phyloP scores from a whole-genome alignment of 1,140 invertebrate species.

The Samia ricini region DNA sequence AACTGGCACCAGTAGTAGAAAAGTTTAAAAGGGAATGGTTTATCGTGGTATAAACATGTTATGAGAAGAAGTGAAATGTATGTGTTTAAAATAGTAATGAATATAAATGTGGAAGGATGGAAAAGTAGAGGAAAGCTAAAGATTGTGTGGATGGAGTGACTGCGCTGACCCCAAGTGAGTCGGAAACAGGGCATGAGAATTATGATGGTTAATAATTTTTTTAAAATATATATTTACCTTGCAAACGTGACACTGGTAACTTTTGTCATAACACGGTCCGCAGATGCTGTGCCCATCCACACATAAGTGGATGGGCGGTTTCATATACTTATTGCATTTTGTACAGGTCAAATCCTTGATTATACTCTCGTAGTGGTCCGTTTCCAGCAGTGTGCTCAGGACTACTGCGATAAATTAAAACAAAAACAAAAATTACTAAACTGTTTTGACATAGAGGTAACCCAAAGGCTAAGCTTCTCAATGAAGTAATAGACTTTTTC shows the following conservation, averaged over 20 bases:
- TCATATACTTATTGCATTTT: slow-evolving; percentile 69
- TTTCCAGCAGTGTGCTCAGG: slow-evolving; percentile 61
- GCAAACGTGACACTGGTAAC: slow-evolving; percentile 67
- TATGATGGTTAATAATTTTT: too few species aligned
- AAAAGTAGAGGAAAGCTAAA: too few species aligned
- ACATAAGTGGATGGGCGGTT: slow-evolving; percentile 69
- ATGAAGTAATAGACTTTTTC: neutral
- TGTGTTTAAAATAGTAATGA: too few species aligned
- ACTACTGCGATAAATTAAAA: slow-evolving; percentile 40
- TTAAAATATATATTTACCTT: slow-evolving; percentile 43
- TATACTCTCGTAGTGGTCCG: slow-evolving; percentile 71
- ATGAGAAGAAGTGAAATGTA: too few species aligned
- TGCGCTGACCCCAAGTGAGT: too few species aligned
- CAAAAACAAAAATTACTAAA: slow-evolving; percentile 12
- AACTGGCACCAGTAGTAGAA: too few species aligned
- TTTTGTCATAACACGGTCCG: slow-evolving; percentile 59
- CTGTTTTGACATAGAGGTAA: neutral
- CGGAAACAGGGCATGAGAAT: too few species aligned
- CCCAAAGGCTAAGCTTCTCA: neutral
- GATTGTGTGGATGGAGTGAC: too few species aligned
- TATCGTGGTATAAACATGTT: too few species aligned
- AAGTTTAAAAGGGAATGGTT: too few species aligned
- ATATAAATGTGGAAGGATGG: too few species aligned
- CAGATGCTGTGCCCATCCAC: slow-evolving; percentile 72
- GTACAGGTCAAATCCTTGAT: slow-evolving; percentile 71